Conservation (phyloP, 1,140 invertebrate species). For the Lordiphosa clarofinis region DNA sequence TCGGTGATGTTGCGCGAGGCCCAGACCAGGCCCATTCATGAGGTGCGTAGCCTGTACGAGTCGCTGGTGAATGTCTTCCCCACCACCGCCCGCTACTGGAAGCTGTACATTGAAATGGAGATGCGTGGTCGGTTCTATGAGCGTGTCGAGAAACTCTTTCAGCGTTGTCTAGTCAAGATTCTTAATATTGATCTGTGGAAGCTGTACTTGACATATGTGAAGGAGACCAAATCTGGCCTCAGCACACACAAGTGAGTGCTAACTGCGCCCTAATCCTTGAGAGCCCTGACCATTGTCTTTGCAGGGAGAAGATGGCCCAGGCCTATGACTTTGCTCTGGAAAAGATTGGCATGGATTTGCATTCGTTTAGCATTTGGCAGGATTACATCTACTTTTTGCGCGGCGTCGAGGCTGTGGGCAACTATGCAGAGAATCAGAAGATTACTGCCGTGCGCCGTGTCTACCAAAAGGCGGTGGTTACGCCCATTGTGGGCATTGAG, state of each 20-base stretch:
- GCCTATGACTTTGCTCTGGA: slow-evolving; percentile 99
- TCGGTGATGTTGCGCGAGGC: slow-evolving; percentile 95
- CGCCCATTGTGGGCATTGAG: slow-evolving; percentile 99
- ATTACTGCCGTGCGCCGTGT: slow-evolving; percentile 98
- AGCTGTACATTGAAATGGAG: slow-evolving; percentile 99
- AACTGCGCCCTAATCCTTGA: too few species aligned
- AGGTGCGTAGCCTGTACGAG: slow-evolving; percentile 95
- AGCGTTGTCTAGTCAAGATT: slow-evolving; percentile 98
- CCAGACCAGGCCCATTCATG: slow-evolving; percentile 93
- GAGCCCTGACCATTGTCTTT: neutral
- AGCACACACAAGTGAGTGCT: slow-evolving; percentile 94
- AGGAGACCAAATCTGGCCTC: slow-evolving; percentile 96
- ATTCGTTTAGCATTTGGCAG: slow-evolving; percentile 97
- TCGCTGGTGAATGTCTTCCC: slow-evolving; percentile 95
- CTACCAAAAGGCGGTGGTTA: slow-evolving; percentile 96
- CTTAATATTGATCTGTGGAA: slow-evolving; percentile 99
- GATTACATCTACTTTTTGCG: slow-evolving; percentile 99
- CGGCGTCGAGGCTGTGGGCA: slow-evolving; percentile 97
- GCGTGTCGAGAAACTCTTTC: slow-evolving; percentile 99
- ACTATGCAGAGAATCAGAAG: slow-evolving; percentile 99
- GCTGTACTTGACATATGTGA: slow-evolving; percentile 97
- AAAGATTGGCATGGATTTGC: slow-evolving; percentile 99
- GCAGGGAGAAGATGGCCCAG: slow-evolving; percentile 99
- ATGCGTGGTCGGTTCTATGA: slow-evolving; percentile 98
- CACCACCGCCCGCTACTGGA: slow-evolving; percentile 98